phyloP scores from a whole-genome alignment of 37 sponge, comb jelly and placozoan genomes.

The Agelas oroides region DNA sequence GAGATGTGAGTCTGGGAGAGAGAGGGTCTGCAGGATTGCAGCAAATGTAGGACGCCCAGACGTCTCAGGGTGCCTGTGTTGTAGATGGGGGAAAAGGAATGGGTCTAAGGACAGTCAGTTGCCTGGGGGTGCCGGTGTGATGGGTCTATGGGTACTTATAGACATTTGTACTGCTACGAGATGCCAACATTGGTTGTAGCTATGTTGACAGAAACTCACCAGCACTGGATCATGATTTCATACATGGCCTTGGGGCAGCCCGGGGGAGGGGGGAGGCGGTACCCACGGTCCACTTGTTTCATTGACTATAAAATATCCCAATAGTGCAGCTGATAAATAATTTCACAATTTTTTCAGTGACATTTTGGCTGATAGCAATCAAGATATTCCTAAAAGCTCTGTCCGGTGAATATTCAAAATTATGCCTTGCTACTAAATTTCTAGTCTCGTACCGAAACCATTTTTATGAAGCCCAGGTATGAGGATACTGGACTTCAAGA shows the following conservation, averaged over 20 bases:
- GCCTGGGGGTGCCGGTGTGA: too few relatives aligned
- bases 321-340: background rate
- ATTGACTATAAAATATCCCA: slow-evolving; percentile 1
- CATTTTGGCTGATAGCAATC: too few relatives aligned
- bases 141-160: too few relatives aligned
- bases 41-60: slow-evolving; percentile 11
- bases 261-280: slow-evolving; percentile 76
- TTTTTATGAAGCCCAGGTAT: too few relatives aligned
- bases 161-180: too few relatives aligned
- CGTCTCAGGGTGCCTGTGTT: slow-evolving; percentile 18
- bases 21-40: slow-evolving; percentile 7
- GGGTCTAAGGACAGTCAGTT: too few relatives aligned
- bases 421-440: background rate
- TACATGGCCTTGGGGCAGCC: slow-evolving; percentile 74
- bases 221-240: slow-evolving; percentile 75
- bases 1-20: slow-evolving; percentile 32
- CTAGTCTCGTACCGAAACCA: background rate
- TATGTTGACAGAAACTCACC: too few relatives aligned
- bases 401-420: too few relatives aligned
- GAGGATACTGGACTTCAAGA: too few relatives aligned
- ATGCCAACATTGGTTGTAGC: too few relatives aligned
- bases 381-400: too few relatives aligned
- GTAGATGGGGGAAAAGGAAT: background rate
- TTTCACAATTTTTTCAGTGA: too few relatives aligned
- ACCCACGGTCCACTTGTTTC: background rate